Evolutionary conservation across 92 coral and sea anemone genomes (phyloP).

Genomic region (Zoanthus sansibaricus): DNA sequence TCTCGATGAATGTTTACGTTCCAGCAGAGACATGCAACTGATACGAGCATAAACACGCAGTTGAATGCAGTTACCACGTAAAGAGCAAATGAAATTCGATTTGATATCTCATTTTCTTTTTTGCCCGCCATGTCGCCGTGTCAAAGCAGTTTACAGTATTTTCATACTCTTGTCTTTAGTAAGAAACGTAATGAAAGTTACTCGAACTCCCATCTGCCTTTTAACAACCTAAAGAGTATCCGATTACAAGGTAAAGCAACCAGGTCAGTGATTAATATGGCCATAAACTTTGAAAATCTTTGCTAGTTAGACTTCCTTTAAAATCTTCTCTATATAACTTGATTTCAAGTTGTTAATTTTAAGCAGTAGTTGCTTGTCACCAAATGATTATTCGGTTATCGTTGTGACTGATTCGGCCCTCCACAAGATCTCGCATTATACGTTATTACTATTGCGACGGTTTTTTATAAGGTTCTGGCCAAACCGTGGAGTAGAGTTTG

Average conservation of each 20-base stretch:
- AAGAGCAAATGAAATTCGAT: not conserved
- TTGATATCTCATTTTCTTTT: conserved; percentile 24
- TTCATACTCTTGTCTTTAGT: not conserved
- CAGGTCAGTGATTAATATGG: not conserved
- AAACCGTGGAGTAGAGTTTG: too few relatives aligned
- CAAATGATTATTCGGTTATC: too few relatives aligned
- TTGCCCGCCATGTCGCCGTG: not conserved
- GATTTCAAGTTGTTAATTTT: too few relatives aligned
- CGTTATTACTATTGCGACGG: too few relatives aligned
- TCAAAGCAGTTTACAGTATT: not conserved
- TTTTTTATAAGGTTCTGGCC: too few relatives aligned
- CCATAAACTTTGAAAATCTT: not conserved
- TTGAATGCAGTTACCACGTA: conserved; percentile 35
- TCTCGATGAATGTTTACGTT: conserved; percentile 42
- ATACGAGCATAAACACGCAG: conserved; percentile 42
- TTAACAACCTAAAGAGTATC: conserved; percentile 22
- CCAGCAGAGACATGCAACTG: conserved; percentile 27
- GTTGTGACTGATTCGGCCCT: too few relatives aligned
- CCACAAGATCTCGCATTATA: too few relatives aligned
- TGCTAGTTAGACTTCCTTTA: too few relatives aligned
- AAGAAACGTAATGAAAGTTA: conserved; percentile 2
- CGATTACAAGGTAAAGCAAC: conserved; percentile 17
- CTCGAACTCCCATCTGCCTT: conserved; percentile 13
- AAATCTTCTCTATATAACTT: too few relatives aligned
- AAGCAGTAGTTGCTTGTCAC: too few relatives aligned